Evolutionary conservation across 2,888 invertebrate species (phyloP), one percentile per base, ranked within the genome.

Genomic region (Dorcus hopei): DNA sequence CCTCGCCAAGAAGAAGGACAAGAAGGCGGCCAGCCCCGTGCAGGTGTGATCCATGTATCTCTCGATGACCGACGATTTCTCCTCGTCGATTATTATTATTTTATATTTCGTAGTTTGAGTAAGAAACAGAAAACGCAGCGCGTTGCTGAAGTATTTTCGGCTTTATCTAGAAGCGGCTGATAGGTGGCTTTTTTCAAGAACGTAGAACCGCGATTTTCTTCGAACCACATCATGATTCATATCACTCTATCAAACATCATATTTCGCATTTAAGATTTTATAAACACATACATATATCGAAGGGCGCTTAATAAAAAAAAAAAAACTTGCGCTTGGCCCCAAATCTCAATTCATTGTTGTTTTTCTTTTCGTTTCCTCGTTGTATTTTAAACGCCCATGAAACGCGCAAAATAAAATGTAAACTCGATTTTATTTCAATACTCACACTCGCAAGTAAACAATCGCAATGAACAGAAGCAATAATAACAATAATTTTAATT

Each of bases 21-120:
- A 76, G 64, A 78, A 77, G 66, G 68, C 57, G 54, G 58, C 70
- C 41, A 78, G 78, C 66, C 79, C 79, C 6, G 78, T 79, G 68
- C 78, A 77, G 65, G 78, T 79, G 73, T 78, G 77, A 60, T 47
- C 59, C 55, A 50, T 33, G 49, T 42, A 38, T 19, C 9, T 16
- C 9, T 38, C 16, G 50, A 38, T 38, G 50, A 50, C 11, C 33
- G 38, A 19, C 23, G 50, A 7, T n/a, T 5, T 14, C 16, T 6
- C 50, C n/a, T 16, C n/a, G 38, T 33, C 23, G 9, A 9, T 50
- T 33, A 33, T 33, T 33, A 33, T 19, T 14, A 16, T 42, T 42
- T 16, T 8, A 16, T 6, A 6, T 42, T 42, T 16, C 19, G 42
- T 19, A 33, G 26, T 33, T 50, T 23, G 50, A n/a, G 7, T 33